A percentile compares a stretch with the other conserved stretches of the same genome.
phyloP scores from a whole-genome alignment of 1,140 invertebrate species.

The Paracyclopina nana region DNA sequence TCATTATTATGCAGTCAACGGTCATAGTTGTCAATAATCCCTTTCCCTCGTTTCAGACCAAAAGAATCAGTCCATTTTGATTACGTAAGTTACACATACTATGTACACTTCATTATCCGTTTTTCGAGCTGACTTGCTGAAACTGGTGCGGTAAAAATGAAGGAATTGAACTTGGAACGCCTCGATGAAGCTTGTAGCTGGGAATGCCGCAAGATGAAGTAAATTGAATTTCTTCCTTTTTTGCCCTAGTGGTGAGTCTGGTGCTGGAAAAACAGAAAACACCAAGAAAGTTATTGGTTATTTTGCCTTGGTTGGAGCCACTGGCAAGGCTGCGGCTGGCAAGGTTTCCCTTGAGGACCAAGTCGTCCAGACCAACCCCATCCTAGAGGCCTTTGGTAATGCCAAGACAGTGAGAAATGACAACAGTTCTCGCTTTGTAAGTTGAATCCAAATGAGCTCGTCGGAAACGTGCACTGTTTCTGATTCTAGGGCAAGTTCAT shows the following conservation, averaged over 20 bases:
- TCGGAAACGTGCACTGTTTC: not conserved
- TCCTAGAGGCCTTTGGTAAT: constrained; percentile 98
- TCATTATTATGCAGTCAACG: not conserved
- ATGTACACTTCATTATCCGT: not conserved
- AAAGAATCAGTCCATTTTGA: constrained; percentile 93
- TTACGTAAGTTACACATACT: constrained; percentile 20
- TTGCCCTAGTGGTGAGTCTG: constrained; percentile 45
- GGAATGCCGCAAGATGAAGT: too few species aligned
- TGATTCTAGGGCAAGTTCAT: constrained; percentile 31
- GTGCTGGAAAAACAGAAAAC: constrained; percentile 98
- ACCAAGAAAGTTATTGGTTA: constrained; percentile 99
- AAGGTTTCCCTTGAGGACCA: constrained; percentile 67
- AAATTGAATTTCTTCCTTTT: not conserved
- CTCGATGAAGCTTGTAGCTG: too few species aligned
- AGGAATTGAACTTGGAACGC: too few species aligned
- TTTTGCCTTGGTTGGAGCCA: constrained; percentile 44
- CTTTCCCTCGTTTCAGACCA: constrained; percentile 43
- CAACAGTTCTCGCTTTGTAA: constrained; percentile 98
- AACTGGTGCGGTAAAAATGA: too few species aligned
- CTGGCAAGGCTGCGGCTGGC: constrained; percentile 9
- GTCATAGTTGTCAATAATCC: not conserved
- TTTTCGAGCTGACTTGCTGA: too few species aligned
- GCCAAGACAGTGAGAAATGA: constrained; percentile 98
- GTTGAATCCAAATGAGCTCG: constrained; percentile 28
- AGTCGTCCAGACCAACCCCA: constrained; percentile 95